Base-by-base conservation (phyloP, 2,797 vertebrate genomes). In the Thamnophis elegans region DNA sequence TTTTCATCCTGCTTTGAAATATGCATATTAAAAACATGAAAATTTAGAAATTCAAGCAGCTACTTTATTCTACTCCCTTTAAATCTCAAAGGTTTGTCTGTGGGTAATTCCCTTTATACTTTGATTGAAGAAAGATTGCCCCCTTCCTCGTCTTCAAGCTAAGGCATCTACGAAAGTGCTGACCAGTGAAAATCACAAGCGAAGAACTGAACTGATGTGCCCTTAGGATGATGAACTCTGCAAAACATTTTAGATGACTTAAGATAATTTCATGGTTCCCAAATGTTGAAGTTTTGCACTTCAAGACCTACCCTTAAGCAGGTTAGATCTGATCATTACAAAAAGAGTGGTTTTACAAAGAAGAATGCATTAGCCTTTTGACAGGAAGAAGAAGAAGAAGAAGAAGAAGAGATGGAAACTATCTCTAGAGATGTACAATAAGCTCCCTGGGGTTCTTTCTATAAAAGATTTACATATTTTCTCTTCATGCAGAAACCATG, bases 181-280 rank as follows among this genome's bases (percentile, higher is more conserved):
- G 42, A 87, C 59, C 58, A 73, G 54, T 58, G 36, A n/a, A 90
- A 86, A 51, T 28, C 68, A 58, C 25, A 28, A 65, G 53, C 53
- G 47, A 85, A 89, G 5, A 36, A n/a, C 7, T 85, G 42, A 85
- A 92, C 53, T 90, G 28, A 56, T 9, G 25, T 85, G 55, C 42
- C 91, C 47, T 89, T 42, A 16, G 53, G 85, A 51, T 89, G 55
- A 62, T 55, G 53, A 85, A 85, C 89, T 89, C 36, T 28, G 54
- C 14, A 26, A 62, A 51, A 89, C 42, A 62, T 51, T 65, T 92
- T 22, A 73, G 59, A 90, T 32, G 53, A 28, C 36, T 56, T 86
- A 26, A 62, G 65, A 91, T 91, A 56, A 54, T 92, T 91, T 78
- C 93, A 93, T 55, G 60, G 18, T 87, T 89, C 86, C 26, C n/a